These are phyloP conservation scores for Wasmannia auropunctata DNA, from an alignment of 1,140 invertebrate species.

Conservation along the genomic window DNA sequence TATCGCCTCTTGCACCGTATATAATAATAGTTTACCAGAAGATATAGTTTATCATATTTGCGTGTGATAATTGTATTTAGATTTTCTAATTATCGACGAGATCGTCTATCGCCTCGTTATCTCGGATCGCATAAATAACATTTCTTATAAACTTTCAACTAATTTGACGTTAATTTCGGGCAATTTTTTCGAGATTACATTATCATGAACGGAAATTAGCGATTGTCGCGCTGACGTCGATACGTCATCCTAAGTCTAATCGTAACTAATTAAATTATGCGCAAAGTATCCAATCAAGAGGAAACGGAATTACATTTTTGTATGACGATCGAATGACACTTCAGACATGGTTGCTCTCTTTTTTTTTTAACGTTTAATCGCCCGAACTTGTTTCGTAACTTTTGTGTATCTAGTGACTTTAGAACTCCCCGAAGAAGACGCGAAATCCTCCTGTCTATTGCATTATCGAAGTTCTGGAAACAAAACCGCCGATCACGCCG, in stretches of 20 bases:
- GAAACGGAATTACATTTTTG: neutral
- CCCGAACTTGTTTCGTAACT: neutral
- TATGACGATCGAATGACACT: too few species aligned
- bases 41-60: neutral
- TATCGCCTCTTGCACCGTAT: neutral
- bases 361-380: neutral
- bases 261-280: conserved; percentile 8
- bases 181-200: neutral
- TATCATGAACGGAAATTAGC: conserved; percentile 17
- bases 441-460: neutral
- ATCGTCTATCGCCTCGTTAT: neutral
- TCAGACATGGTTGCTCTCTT: neutral
- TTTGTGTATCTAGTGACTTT: neutral
- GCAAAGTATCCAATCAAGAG: neutral
- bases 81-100: neutral
- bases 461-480: conserved; percentile 2
- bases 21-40: neutral
- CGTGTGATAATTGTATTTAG: neutral
- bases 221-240: neutral
- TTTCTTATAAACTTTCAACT: neutral
- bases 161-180: conserved; percentile 14
- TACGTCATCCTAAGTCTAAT: neutral
- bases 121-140: neutral
- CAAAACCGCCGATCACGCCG: neutral
- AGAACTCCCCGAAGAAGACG: neutral